Conservation (phyloP, 2,888 invertebrate genomes). For the Invenusta paracnida region DNA sequence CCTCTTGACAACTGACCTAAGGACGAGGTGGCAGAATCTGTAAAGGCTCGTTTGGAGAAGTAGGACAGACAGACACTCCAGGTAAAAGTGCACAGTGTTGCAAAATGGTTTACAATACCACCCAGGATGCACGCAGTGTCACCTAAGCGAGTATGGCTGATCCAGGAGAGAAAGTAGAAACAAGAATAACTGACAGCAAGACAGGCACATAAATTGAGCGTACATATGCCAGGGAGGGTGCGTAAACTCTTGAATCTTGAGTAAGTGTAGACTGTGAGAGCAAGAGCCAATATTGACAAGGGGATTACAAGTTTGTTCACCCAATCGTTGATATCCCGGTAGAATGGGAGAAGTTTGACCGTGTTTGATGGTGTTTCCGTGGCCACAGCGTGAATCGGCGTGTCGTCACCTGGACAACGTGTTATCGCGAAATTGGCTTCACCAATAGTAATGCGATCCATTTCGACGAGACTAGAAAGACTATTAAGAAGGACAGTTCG, state of each 20-base stretch:
- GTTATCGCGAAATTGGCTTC: background rate
- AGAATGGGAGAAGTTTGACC: too few species aligned
- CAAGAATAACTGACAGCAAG: background rate
- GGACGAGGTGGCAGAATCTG: background rate
- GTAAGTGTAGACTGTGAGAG: background rate
- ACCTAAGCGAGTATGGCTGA: background rate
- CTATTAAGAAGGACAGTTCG: too few species aligned
- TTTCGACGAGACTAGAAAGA: too few species aligned
- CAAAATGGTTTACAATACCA: background rate
- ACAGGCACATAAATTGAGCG: background rate
- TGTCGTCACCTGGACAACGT: too few species aligned
- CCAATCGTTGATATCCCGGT: background rate
- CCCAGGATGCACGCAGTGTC: background rate
- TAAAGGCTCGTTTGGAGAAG: background rate
- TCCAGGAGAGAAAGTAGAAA: background rate
- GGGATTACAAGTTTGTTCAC: background rate
- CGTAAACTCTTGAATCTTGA: background rate
- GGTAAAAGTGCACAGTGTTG: background rate
- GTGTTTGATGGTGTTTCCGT: too few species aligned
- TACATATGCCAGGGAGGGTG: background rate
- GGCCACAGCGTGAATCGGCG: too few species aligned
- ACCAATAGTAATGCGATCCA: too few species aligned
- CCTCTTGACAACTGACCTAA: background rate
- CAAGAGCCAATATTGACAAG: background rate
- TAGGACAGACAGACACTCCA: constrained; percentile 1